phyloP scores from a whole-genome alignment of 1,140 invertebrate genomes.

The Drosophila ficusphila region DNA sequence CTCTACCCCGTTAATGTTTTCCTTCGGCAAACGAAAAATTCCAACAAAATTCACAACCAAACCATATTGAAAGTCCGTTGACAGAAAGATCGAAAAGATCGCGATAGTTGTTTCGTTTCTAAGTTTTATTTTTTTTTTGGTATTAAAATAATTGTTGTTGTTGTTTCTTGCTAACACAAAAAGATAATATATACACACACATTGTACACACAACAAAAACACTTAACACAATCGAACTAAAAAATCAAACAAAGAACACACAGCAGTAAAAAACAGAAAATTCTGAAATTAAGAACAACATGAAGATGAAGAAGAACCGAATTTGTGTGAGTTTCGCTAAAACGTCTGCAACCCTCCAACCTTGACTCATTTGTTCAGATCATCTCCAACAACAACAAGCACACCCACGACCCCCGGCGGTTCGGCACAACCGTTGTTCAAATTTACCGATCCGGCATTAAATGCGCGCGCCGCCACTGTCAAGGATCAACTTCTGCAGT shows the following conservation, averaged over 20 bases:
- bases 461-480: constrained; percentile 95
- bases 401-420: constrained; percentile 86
- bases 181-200: constrained; percentile 16
- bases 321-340: constrained; percentile 76
- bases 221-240: constrained; percentile 41
- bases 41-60: constrained; percentile 12
- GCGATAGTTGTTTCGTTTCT: constrained; percentile 4
- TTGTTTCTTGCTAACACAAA: constrained; percentile 71
- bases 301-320: constrained; percentile 22
- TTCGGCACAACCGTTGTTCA: constrained; percentile 88
- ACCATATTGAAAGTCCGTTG: background rate
- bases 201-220: constrained; percentile 29
- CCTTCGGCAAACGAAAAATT: background rate
- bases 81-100: background rate
- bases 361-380: constrained; percentile 85
- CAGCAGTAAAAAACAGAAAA: constrained; percentile 18
- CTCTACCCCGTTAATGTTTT: constrained; percentile 10
- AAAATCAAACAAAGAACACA: constrained; percentile 37
- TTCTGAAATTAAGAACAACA: constrained; percentile 14
- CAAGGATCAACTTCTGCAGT: constrained; percentile 97
- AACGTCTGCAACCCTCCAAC: constrained; percentile 71
- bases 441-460: constrained; percentile 94
- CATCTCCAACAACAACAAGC: constrained; percentile 86
- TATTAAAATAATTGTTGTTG: constrained; percentile 45
- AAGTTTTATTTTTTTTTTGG: constrained; percentile 8